Evolutionary conservation across 1,140 invertebrate species (phyloP), one percentile per base, ranked within the genome.

Genomic region (Musca domestica): DNA sequence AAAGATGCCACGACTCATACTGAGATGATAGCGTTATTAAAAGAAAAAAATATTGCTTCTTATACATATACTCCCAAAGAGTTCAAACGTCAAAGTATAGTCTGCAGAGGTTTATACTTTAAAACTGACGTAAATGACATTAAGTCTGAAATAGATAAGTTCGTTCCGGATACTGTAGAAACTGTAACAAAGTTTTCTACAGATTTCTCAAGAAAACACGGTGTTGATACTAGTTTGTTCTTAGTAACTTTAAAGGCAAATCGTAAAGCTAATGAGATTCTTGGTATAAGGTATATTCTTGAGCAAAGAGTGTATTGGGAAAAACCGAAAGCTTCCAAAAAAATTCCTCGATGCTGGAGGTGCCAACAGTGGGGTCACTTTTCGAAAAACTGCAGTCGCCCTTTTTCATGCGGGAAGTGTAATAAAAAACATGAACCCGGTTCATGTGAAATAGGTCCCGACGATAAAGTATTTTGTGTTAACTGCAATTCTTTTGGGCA

Each of bases 291-390:
- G n/a, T 49, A 17, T 49, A 17, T 49, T 6, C n/a, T 49, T 19
- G 4, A 17, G n/a, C 48, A 49, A 17, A 19, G n/a, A n/a, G 48
- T 49, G 5, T 49, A n/a, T 49, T 49, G 48, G 48, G 48, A 49
- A 17, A 6, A n/a, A 49, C 48, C 48, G 2, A 49, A 49, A 19
- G n/a, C 9, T 19, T 19, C n/a, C 19, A 17, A n/a, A 6, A 49
- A 49, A 17, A 17, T 17, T 19, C 10, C 48, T 6, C 48, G 17
- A 17, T 49, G 48, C 19, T 49, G 48, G 48, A 14, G 48, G n/a
- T 49, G 48, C 48, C 48, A 49, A 49, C 48, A 49, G n/a, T 49
- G 48, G 48, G 48, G 48, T 17, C 48, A 49, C n/a, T 49, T 49
- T 17, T 49, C 48, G 6, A 49, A 49, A 49, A 49, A 49, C 48